Evolutionary conservation across 2,113 vertebrate genomes (phyloP).

Genomic region (Mesocricetus auratus): DNA sequence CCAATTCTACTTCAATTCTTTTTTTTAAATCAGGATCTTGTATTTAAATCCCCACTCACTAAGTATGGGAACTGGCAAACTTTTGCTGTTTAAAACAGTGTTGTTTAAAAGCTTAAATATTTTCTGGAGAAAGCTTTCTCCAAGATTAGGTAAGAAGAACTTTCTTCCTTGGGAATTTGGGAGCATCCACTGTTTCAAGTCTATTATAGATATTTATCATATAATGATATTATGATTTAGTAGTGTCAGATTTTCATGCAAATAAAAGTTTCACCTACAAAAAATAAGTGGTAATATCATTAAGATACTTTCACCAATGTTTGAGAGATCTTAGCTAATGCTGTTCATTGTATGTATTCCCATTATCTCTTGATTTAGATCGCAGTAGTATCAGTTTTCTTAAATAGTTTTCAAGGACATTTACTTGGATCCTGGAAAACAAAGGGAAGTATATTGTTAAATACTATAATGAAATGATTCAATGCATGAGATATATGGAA

Average conservation of each 20-base stretch:
- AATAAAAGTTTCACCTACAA: not conserved
- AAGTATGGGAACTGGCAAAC: not conserved
- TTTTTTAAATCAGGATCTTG: not conserved
- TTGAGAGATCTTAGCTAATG: not conserved
- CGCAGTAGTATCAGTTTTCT: not conserved
- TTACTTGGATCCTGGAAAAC: not conserved
- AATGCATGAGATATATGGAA: not conserved
- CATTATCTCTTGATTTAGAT: not conserved
- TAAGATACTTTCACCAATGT: not conserved
- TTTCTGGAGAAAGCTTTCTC: not conserved
- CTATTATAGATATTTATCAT: not conserved
- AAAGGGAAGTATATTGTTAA: not conserved
- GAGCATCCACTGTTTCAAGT: not conserved
- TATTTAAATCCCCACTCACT: not conserved
- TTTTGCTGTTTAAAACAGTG: constrained; percentile 25
- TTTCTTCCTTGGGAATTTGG: not conserved
- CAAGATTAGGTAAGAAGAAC: not conserved
- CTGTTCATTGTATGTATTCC: not conserved
- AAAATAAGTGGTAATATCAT: constrained; percentile 11
- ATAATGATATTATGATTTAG: not conserved
- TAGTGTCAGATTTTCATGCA: not conserved
- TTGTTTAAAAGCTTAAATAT: constrained; percentile 19
- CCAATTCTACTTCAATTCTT: constrained; percentile 4
- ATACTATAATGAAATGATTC: not conserved
- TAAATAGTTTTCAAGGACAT: not conserved